These are phyloP conservation scores for Lacanobia oleracea DNA, from an alignment of 2,888 invertebrate species.

Conservation along the genomic window DNA sequence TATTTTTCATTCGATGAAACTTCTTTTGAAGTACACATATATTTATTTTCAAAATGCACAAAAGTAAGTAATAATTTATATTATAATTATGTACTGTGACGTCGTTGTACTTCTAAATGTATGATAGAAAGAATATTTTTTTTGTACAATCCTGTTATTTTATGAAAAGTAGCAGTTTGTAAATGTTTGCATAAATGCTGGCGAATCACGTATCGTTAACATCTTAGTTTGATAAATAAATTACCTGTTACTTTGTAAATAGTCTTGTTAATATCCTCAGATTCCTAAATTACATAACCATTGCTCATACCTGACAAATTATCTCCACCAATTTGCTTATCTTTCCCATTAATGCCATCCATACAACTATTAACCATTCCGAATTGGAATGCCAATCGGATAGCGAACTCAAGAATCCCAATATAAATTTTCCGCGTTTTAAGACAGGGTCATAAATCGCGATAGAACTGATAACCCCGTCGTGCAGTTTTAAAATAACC, in stretches of 20 bases:
- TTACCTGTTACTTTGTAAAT: neutral
- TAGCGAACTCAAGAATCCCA: constrained; percentile 57
- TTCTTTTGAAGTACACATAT: no score
- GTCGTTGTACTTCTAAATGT: no score
- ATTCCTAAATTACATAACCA: neutral
- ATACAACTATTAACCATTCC: constrained; percentile 56
- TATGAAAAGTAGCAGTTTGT: neutral
- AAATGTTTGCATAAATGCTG: no score
- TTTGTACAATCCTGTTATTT: no score
- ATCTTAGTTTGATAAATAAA: constrained; percentile 1
- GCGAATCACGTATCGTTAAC: neutral
- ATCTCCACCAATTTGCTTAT: constrained; percentile 37
- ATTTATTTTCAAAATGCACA: no score
- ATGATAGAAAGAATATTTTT: no score
- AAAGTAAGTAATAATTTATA: no score
- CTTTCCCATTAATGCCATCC: constrained; percentile 23
- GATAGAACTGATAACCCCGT: constrained; percentile 63
- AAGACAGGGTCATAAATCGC: constrained; percentile 61
- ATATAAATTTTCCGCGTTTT: constrained; percentile 61
- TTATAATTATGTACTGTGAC: no score
- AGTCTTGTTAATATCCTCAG: neutral
- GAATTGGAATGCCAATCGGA: constrained; percentile 61
- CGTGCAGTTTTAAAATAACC: constrained; percentile 66
- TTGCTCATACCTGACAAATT: constrained; percentile 45
- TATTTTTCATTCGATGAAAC: no score